These are phyloP conservation scores for Tragelaphus scriptus DNA, from an alignment of 2,113 vertebrate genomes.

Conservation along the genomic window DNA sequence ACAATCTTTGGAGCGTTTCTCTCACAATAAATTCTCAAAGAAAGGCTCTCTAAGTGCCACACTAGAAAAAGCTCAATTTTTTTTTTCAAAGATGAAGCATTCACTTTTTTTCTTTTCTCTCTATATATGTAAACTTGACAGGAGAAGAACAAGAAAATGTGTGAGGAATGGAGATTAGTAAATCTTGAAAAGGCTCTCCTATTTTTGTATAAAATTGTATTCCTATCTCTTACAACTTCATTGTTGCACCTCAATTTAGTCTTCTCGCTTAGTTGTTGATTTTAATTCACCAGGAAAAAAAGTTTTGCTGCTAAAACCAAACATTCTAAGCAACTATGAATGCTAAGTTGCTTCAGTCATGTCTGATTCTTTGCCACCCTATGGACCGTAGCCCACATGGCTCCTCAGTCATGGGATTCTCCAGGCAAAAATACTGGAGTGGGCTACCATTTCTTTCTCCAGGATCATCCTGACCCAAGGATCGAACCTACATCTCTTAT, in stretches of 20 bases:
- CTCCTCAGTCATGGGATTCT: not conserved
- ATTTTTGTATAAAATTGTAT: not conserved
- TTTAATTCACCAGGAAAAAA: conserved; percentile 30
- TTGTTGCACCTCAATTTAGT: not conserved
- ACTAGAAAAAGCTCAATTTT: not conserved
- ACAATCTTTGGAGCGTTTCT: not conserved
- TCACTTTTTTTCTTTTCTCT: not conserved
- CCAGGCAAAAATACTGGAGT: not conserved
- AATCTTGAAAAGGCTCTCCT: not conserved
- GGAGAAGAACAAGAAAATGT: not conserved
- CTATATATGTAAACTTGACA: not conserved
- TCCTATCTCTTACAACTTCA: not conserved
- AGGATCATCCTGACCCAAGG: not conserved
- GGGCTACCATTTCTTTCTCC: not conserved
- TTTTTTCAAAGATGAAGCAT: not conserved
- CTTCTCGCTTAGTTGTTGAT: not conserved
- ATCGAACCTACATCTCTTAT: not conserved
- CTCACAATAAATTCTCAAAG: conserved; percentile 1
- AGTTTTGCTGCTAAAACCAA: not conserved
- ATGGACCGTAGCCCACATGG: not conserved
- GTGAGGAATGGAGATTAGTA: not conserved
- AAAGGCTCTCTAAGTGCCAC: not conserved
- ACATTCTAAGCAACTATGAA: not conserved
- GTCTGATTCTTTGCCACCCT: not conserved
- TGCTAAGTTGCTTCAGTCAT: not conserved